phyloP scores from a whole-genome alignment of 2,888 invertebrate genomes.

The Mechanitis messenoides region DNA sequence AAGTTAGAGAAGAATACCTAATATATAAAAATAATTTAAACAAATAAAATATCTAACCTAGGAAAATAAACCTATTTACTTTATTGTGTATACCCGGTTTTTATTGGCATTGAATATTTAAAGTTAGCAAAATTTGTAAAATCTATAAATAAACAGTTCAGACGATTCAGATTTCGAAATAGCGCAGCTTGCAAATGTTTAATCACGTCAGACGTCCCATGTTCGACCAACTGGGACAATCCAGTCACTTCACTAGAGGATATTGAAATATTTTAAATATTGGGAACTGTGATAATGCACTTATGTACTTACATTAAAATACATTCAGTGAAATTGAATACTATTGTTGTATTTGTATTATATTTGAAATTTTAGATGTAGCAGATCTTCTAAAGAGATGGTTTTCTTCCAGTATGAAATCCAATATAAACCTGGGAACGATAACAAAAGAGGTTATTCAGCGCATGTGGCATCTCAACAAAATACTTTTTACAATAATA shows the following conservation, averaged over 20 bases:
- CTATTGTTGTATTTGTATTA: conserved; percentile 8
- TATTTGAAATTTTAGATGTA: conserved; percentile 36
- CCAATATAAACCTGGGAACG: conserved; percentile 42
- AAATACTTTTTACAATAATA: conserved; percentile 1
- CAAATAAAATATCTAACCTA: too few species aligned
- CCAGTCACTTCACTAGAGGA: neutral
- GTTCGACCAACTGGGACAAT: conserved; percentile 2
- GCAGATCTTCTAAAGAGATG: conserved; percentile 39
- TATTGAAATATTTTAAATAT: conserved; percentile 4
- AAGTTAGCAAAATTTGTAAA: neutral
- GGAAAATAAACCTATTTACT: too few species aligned
- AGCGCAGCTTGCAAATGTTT: conserved; percentile 6
- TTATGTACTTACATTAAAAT: conserved; percentile 2
- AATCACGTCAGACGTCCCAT: neutral
- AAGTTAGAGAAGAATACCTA: too few species aligned
- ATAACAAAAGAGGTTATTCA: conserved; percentile 57
- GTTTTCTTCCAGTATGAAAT: conserved; percentile 39
- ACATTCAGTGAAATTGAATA: conserved; percentile 8
- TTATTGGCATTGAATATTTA: too few species aligned
- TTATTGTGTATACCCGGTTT: too few species aligned
- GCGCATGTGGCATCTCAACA: conserved; percentile 45
- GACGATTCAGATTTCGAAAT: neutral
- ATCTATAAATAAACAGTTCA: conserved; percentile 2
- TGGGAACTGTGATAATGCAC: neutral
- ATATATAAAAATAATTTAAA: too few species aligned